Evolutionary conservation across 2,113 vertebrate species (phyloP).

Genomic region (Noturus placidus): DNA sequence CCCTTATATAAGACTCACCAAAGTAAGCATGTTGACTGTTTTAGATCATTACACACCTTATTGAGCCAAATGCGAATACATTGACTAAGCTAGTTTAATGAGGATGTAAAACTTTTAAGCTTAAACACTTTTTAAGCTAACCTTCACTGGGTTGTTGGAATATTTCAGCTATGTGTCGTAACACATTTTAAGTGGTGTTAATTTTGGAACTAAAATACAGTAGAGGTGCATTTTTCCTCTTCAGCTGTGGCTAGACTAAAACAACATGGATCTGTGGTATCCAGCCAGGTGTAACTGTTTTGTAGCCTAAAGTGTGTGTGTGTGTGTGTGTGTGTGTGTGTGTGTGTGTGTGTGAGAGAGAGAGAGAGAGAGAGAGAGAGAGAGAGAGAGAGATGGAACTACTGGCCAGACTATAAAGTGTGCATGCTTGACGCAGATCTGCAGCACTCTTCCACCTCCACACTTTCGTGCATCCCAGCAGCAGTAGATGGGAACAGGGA

Average conservation of each 20-base stretch:
- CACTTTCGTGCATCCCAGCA: conserved; percentile 74
- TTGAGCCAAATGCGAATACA: neutral
- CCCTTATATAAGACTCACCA: neutral
- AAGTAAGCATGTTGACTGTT: neutral
- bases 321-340: neutral
- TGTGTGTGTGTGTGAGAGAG: no score
- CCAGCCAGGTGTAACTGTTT: conserved; percentile 17
- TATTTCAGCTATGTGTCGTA: neutral
- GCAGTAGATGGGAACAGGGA: conserved; percentile 75
- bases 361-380: no score
- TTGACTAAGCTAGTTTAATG: neutral
- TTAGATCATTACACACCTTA: neutral
- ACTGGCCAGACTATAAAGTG: neutral
- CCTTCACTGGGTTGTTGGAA: neutral
- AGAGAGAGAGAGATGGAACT: no score
- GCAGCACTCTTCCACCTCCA: conserved; percentile 21
- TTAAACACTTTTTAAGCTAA: neutral
- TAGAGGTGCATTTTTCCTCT: neutral
- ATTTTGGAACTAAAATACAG: neutral
- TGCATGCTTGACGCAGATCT: conserved; percentile 2
- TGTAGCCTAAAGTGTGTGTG: neutral
- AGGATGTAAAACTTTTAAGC: neutral
- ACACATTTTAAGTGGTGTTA: neutral
- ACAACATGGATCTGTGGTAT: neutral
- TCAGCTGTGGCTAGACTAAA: neutral